A percentile compares a stretch with the other conserved stretches of the same genome.
Conservation (phyloP, 2,113 vertebrate species). For the Varanus salvator region DNA sequence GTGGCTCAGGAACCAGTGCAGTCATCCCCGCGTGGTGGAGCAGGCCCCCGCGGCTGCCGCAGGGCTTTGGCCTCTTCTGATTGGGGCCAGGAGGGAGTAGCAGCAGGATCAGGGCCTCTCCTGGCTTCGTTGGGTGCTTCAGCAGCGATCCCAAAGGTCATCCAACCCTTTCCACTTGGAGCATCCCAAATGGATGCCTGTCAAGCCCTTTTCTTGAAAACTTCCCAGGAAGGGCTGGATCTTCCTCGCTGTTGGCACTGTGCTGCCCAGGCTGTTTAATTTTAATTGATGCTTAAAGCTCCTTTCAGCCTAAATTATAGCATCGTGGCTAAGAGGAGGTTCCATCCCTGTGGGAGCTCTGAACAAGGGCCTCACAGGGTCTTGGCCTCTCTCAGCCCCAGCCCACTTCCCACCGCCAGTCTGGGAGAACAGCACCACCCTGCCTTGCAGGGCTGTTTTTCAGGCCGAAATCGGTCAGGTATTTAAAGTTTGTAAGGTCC, state of each 20-base stretch:
- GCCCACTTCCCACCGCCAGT: not conserved
- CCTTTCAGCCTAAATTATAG: no score
- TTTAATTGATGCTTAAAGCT: no score
- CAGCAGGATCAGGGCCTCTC: not conserved
- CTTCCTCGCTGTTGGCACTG: no score
- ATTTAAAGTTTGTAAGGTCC: not conserved
- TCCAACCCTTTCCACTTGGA: not conserved
- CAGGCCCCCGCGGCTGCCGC: no score
- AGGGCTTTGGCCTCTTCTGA: not conserved
- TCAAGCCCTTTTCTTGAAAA: not conserved
- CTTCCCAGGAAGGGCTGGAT: not conserved
- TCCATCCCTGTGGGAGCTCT: no score
- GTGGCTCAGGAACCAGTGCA: rapidly evolving
- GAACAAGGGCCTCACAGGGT: no score
- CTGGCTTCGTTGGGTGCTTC: not conserved
- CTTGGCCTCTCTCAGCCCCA: not conserved
- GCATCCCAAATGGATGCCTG: not conserved
- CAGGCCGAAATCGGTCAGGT: not conserved
- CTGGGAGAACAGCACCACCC: not conserved
- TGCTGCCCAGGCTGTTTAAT: no score
- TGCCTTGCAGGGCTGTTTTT: not conserved
- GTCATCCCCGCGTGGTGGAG: not conserved
- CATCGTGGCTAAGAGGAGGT: not conserved
- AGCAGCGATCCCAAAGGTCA: not conserved
- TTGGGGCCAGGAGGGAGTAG: not conserved